Evolutionary conservation across 2,113 vertebrate species (phyloP), one percentile per base, ranked within the genome.

Genomic region (Centropus bengalensis): DNA sequence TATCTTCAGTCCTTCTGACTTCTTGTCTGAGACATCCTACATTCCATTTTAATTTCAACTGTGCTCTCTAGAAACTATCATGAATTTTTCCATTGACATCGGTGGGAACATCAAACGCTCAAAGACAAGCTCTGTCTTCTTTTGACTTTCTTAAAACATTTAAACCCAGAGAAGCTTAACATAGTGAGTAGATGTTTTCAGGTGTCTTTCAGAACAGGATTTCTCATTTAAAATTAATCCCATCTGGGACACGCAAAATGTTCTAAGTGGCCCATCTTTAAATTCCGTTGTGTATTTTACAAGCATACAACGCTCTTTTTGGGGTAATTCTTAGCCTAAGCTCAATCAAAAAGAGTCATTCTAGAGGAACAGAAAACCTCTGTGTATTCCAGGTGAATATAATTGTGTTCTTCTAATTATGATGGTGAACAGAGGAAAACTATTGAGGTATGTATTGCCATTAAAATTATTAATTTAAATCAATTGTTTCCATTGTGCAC

Each of bases 401-500:
- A 95, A 68, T 77, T 67, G 23, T 91, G 22, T 30, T 77, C 54
- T 33, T 84, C 66, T 55, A 93, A 54, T 94, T 96, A 93, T 32
- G 63, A 14, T 87, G 51, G 56, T 80, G 87, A 87, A 73, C 71
- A 78, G 89, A 92, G 84, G 56, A 88, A 95, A 94, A 89, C 36
- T 74, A 55, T 62, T 93, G 86, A 94, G 77, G 71, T 96, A 54
- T 44, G 30, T 79, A 77, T 86, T 80, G 14, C 77, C 52, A 78
- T 97, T 97, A 93, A 89, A 87, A 75, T 82, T 89, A 95, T 93
- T 96, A 75, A 42, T 92, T 95, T 96, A 91, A 95, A 78, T 74
- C 60, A 54, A 27, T 76, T 91, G 74, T 89, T 97, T 88, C 88
- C 74, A 96, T 73, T 89, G 73, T 60, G 58, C 82, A 93, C 96